Evolutionary conservation across 2,113 vertebrate genomes (phyloP).

Genomic region (Sinocyclocheilus anshuiensis): DNA sequence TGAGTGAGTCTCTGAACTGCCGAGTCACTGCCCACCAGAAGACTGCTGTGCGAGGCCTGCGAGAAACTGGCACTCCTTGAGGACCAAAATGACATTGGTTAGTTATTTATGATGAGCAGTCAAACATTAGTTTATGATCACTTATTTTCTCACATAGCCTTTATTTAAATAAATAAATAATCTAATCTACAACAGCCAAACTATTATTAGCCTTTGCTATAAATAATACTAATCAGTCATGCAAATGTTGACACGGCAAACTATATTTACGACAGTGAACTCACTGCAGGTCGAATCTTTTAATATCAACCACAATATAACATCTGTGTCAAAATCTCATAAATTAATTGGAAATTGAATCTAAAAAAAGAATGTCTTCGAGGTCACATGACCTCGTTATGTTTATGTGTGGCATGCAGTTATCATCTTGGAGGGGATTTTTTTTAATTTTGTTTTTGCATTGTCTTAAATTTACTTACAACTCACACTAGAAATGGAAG

Average conservation of each 20-base stretch:
- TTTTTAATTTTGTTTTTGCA: neutral
- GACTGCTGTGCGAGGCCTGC: slow-evolving; percentile 84
- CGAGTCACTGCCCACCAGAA: slow-evolving; percentile 85
- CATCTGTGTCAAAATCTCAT: neutral
- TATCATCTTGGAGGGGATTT: neutral
- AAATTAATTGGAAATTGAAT: neutral
- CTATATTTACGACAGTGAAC: neutral
- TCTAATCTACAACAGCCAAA: neutral
- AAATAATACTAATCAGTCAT: neutral
- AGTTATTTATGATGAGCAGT: neutral
- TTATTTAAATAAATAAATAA: neutral
- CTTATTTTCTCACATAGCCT: neutral
- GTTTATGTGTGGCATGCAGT: neutral
- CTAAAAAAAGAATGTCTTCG: neutral
- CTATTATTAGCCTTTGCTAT: neutral
- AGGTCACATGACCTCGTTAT: neutral
- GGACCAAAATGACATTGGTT: neutral
- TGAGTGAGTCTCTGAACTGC: slow-evolving; percentile 90
- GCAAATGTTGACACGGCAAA: neutral
- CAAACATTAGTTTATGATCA: neutral
- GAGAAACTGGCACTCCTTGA: slow-evolving; percentile 96
- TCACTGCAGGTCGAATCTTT: neutral
- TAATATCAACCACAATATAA: neutral
- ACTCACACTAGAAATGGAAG: neutral
- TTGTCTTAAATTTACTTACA: neutral